Evolutionary conservation across 2,797 vertebrate species (phyloP).

Genomic region (Clarias fuscus): DNA sequence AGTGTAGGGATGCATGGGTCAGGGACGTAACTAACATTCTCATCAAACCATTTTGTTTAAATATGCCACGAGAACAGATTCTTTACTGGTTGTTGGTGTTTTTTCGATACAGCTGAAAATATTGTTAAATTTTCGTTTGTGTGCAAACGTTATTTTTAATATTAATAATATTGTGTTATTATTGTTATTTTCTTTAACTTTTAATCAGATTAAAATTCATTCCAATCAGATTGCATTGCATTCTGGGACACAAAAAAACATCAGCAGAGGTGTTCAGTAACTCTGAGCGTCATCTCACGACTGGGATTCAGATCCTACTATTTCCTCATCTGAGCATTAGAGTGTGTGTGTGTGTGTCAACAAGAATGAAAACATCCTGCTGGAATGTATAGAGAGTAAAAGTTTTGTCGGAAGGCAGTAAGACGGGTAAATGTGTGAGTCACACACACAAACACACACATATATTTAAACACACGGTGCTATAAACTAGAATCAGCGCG

Average conservation of each 20-base stretch:
- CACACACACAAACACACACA: too few relatives aligned
- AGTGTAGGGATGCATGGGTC: too few relatives aligned
- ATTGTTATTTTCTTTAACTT: too few relatives aligned
- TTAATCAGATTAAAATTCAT: neutral
- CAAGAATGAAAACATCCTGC: constrained; percentile 72
- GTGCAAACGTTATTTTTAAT: too few relatives aligned
- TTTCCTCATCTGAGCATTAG: neutral
- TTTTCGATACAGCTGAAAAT: neutral
- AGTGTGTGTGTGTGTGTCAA: constrained; percentile 10
- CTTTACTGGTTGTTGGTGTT: neutral
- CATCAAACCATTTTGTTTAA: neutral
- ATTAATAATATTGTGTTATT: too few relatives aligned
- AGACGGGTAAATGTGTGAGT: constrained; percentile 48
- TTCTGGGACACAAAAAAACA: too few relatives aligned
- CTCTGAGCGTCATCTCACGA: neutral
- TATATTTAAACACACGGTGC: constrained; percentile 16
- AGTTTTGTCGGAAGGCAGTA: constrained; percentile 66
- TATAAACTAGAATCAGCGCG: neutral
- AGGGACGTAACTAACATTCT: neutral
- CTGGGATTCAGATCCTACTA: neutral
- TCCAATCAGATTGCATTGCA: neutral
- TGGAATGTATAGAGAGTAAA: constrained; percentile 78
- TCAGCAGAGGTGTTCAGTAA: neutral
- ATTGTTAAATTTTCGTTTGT: neutral
- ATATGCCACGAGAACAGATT: neutral